Evolutionary conservation across 2,888 invertebrate species (phyloP), one percentile per base, ranked within the genome.

Genomic region (Xestia sexstrigata): DNA sequence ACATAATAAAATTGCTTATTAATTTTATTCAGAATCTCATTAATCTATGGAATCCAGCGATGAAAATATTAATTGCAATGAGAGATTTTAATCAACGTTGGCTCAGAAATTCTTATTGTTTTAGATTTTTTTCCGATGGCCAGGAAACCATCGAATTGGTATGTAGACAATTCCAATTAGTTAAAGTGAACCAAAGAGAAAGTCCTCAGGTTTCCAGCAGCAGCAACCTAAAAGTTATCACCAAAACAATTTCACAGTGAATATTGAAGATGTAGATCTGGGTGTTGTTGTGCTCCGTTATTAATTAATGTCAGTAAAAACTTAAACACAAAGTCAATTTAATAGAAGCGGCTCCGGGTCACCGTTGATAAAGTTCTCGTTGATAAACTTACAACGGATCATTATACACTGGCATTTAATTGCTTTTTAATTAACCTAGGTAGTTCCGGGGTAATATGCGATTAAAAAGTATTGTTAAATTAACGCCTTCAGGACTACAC

Each of bases 291-390:
- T 20, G 47, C 35, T 55, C 47, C 8, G 17, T 55, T 47, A 79
- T 79, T 74, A 74, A 74, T 70, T 63, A 79, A 20, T 35, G n/a
- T 47, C 74, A 60, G 58, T 23, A 47, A 39, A 72, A 74, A 72
- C 60, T 65, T 15, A 71, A 74, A 78, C 78, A 55, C 45, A 68
- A 82, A 71, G 68, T 65, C 26, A 74, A 69, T 71, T 60, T 69
- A 74, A 82, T 39, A 68, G 68, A 62, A 74, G 35, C 58, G 15
- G 30, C 23, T 68, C 42, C 13, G 35, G 52, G 23, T 45, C 67
- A 0, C 35, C 42, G 20, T 35, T 78, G 39, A 76, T 47, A 42
- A 81, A 76, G 55, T 66, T 52, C 23, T 52, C 60, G 39, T 60
- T 68, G 15, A 20, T 35, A 23, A 70, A 74, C 62, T 63, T 71